A percentile compares a stretch with the other conserved stretches of the same genome.
Conservation (phyloP, 1,140 invertebrate species). For the Drosophila suzukii region DNA sequence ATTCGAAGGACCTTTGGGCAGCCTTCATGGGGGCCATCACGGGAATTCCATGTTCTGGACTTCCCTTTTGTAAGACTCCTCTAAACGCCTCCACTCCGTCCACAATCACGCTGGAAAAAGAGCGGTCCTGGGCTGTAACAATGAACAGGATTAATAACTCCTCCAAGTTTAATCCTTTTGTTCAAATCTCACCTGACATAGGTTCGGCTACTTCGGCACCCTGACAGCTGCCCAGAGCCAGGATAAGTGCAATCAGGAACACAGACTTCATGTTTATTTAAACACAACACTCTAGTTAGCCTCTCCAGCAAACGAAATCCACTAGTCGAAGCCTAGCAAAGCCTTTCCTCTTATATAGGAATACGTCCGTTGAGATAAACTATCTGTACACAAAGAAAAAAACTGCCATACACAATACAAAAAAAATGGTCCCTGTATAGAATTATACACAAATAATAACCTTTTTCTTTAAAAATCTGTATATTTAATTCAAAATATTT, state of each 20-base stretch:
- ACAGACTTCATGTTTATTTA: constrained; percentile 61
- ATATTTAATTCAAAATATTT: not conserved
- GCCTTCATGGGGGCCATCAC: constrained; percentile 57
- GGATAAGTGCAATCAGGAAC: constrained; percentile 46
- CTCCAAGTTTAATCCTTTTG: too few relatives aligned
- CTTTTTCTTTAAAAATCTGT: too few relatives aligned
- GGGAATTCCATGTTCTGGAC: constrained; percentile 57
- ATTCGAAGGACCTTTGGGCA: constrained; percentile 36
- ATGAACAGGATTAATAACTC: not conserved
- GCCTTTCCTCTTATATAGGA: constrained; percentile 54
- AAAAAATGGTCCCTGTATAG: too few relatives aligned
- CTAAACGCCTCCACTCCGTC: constrained; percentile 52
- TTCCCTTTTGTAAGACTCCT: constrained; percentile 58
- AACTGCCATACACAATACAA: too few relatives aligned
- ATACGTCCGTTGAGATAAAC: constrained; percentile 35
- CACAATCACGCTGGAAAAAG: constrained; percentile 45
- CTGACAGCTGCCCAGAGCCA: constrained; percentile 35
- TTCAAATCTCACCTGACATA: constrained; percentile 38
- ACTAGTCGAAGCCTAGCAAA: constrained; percentile 6
- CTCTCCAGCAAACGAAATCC: not conserved
- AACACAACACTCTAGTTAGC: constrained; percentile 15
- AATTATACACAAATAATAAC: too few relatives aligned
- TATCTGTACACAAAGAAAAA: constrained; percentile 18
- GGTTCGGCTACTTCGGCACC: constrained; percentile 46
- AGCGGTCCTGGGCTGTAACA: constrained; percentile 55